Evolutionary conservation across 2,113 vertebrate genomes (phyloP), one percentile per base, ranked within the genome.

Genomic region (Geococcyx californianus): DNA sequence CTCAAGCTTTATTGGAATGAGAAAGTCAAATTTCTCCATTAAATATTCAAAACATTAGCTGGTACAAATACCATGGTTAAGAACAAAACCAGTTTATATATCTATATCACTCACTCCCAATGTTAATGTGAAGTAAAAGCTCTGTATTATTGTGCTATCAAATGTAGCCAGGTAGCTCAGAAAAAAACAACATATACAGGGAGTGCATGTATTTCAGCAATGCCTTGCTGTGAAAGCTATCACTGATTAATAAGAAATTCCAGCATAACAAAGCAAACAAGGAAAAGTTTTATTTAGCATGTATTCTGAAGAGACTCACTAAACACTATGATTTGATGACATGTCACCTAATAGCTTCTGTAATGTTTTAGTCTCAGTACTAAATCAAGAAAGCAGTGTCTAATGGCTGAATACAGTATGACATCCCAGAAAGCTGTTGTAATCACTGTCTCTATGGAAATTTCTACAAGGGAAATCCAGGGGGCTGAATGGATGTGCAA

Each of bases 381-480:
- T 94, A 79, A 95, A 96, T 80, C 79, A 91, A 82, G 95, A 90
- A 52, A 94, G 45, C 76, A n/a, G 55, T 38, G 74, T 68, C 67
- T 89, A 74, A 89, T 91, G 92, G 92, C 87, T 78, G 90, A 90
- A 82, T 67, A 51, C 72, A 64, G 73, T 83, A 69, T 77, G 69
- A 86, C 74, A 87, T 92, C 83, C 89, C 75, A 82, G 66, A 90
- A 95, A 85, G 90, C 92, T 90, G 84, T 74, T 62, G 81, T 91
- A 95, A 95, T 88, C 62, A 33, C 93, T 52, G 93, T 97, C 97
- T 97, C 95, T 97, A 96, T 96, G 95, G 96, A 96, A 97, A 97
- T 97, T 97, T 90, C 73, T 90, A 13, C 73, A 52, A 84, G 73
- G 60, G 91, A 93, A 94, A 87, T 92, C 72, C 64, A 80, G 56